Percentiles rank a stretch among this genome's conserved stretches.
These are phyloP conservation scores for Phallusia fumigata DNA, from an alignment of 23 tunicate genomes.

Conservation along the genomic window DNA sequence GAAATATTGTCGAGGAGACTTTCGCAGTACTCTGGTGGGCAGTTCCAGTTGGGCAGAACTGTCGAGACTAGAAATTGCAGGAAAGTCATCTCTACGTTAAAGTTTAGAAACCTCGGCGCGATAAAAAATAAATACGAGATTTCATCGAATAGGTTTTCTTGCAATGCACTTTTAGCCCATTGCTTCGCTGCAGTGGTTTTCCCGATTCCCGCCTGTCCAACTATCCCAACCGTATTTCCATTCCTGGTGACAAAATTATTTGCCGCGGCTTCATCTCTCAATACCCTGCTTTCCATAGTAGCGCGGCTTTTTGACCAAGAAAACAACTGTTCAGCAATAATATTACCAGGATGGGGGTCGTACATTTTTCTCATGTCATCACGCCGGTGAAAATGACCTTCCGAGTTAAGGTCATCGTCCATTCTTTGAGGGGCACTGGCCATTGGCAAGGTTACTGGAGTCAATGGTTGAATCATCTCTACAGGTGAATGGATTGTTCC, in stretches of 20 bases:
- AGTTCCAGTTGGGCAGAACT: background rate
- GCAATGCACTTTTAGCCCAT: background rate
- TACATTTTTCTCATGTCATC: constrained; percentile 2
- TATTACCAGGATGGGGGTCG: constrained; percentile 4
- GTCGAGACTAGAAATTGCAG: background rate
- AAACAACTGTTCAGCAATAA: background rate
- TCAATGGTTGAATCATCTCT: background rate
- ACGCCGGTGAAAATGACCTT: background rate
- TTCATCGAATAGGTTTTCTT: background rate
- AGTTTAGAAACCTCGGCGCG: background rate
- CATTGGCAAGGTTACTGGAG: background rate
- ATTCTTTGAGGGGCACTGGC: background rate
- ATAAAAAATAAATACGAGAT: background rate
- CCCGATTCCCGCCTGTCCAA: constrained; percentile 1
- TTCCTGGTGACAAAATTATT: background rate
- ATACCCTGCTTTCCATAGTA: background rate
- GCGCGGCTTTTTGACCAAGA: background rate
- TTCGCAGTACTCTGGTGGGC: background rate
- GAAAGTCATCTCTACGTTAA: background rate
- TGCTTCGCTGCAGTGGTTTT: constrained; percentile 3
- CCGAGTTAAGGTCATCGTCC: background rate
- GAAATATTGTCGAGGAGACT: background rate
- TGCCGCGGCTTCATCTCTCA: background rate
- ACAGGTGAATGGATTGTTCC: background rate
- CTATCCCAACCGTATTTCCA: background rate